phyloP scores from a whole-genome alignment of 92 coral and sea anemone genomes.

The Micromussa lordhowensis region DNA sequence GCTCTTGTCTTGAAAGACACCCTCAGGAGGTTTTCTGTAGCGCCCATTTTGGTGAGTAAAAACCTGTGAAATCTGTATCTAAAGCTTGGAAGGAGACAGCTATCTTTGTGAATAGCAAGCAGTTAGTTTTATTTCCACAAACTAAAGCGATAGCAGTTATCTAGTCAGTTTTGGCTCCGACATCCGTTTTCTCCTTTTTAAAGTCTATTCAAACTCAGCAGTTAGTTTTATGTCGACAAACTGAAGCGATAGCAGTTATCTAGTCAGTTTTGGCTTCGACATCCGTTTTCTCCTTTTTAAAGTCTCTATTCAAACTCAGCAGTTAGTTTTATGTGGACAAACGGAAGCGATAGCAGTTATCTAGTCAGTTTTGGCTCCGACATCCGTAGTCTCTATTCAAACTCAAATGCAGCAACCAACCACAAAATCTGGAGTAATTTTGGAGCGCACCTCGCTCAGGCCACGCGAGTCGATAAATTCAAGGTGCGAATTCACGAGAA shows the following conservation, averaged over 20 bases:
- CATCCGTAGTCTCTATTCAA: neutral
- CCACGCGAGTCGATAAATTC: neutral
- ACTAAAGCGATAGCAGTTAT: neutral
- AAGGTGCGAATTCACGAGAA: neutral
- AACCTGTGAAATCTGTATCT: neutral
- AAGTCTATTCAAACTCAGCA: too few relatives aligned
- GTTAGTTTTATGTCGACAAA: neutral
- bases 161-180: neutral
- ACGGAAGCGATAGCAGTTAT: neutral
- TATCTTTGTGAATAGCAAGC: neutral
- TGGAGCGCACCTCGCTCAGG: neutral
- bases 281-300: neutral
- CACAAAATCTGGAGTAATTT: neutral
- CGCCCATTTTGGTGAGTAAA: slow-evolving; percentile 86
- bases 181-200: neutral
- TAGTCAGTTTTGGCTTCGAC: neutral
- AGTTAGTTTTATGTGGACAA: neutral
- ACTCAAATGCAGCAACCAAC: neutral
- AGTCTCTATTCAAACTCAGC: too few relatives aligned
- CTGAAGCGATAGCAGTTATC: neutral
- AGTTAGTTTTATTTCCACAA: neutral
- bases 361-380: neutral
- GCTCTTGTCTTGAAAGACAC: slow-evolving; percentile 83
- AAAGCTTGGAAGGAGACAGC: neutral
- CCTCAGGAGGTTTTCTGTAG: slow-evolving; percentile 90